phyloP scores from a whole-genome alignment of 30 jellyfish, hydroid and myxozoan species.

The Nemopilema nomurai region DNA sequence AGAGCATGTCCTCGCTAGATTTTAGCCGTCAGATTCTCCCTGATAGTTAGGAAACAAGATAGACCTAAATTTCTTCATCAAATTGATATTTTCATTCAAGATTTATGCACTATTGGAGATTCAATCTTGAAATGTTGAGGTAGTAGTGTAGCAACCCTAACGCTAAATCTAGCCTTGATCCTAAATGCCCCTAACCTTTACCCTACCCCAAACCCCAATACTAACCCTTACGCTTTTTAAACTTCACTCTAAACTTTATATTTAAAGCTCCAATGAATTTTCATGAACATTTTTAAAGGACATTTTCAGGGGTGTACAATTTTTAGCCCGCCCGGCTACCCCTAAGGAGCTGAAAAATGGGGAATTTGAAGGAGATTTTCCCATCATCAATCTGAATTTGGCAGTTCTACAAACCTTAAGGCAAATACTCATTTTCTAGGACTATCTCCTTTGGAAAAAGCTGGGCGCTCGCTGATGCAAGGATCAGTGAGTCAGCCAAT shows the following conservation, averaged over 20 bases:
- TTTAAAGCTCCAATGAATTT: background rate
- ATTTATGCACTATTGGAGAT: background rate
- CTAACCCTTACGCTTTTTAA: background rate
- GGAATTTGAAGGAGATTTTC: background rate
- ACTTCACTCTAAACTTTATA: background rate
- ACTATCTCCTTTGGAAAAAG: background rate
- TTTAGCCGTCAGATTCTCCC: no score
- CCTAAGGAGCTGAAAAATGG: background rate
- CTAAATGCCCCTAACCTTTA: background rate
- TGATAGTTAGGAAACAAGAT: no score
- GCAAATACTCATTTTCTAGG: background rate
- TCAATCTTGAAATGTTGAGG: background rate
- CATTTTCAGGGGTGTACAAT: background rate
- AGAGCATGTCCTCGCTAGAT: no score
- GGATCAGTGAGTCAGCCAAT: background rate
- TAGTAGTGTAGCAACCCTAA: background rate
- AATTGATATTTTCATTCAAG: background rate
- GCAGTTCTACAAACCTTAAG: background rate
- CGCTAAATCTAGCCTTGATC: background rate
- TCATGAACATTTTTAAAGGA: background rate
- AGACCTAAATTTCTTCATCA: no score
- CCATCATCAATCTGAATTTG: background rate
- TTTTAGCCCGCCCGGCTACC: background rate
- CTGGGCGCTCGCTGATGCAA: background rate
- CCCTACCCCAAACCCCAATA: background rate